Conservation (phyloP, 2,888 invertebrate genomes). For the Holacanthella duospinosa region DNA sequence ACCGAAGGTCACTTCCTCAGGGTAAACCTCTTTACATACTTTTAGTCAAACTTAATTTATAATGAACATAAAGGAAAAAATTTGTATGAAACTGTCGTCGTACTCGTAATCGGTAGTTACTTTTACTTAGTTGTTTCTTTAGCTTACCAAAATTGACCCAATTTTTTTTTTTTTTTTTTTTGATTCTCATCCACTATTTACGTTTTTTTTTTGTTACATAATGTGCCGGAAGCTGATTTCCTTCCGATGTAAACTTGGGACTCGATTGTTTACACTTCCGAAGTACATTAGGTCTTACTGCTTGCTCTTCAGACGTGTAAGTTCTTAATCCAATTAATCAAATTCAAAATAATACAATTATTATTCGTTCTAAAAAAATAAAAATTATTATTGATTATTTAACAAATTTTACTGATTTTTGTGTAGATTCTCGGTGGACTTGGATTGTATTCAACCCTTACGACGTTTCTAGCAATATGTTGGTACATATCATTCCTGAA, state of each 20-base stretch:
- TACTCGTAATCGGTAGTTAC: too few species aligned
- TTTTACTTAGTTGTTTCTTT: too few species aligned
- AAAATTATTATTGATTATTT: background rate
- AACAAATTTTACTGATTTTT: background rate
- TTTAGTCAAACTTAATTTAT: too few species aligned
- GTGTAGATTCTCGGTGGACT: background rate
- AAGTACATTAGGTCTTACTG: background rate
- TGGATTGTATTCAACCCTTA: background rate
- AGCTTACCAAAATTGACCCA: too few species aligned
- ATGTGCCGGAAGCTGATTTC: background rate
- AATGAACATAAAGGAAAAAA: too few species aligned
- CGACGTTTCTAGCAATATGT: background rate
- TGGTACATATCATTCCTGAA: background rate
- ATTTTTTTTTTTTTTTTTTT: too few species aligned
- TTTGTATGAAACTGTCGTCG: too few species aligned
- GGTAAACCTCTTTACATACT: slow-evolving; percentile 1
- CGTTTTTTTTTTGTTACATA: too few species aligned
- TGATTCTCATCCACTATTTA: too few species aligned
- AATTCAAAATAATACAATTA: background rate
- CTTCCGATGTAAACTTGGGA: background rate
- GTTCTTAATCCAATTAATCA: background rate
- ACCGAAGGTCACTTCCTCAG: background rate
- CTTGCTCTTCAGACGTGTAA: background rate
- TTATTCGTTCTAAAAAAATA: background rate
- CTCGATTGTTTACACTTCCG: background rate